A percentile compares a stretch with the other conserved stretches of the same genome.
Evolutionary conservation across 2,113 vertebrate species (phyloP).

Genomic region (Pachycephala philippinensis): DNA sequence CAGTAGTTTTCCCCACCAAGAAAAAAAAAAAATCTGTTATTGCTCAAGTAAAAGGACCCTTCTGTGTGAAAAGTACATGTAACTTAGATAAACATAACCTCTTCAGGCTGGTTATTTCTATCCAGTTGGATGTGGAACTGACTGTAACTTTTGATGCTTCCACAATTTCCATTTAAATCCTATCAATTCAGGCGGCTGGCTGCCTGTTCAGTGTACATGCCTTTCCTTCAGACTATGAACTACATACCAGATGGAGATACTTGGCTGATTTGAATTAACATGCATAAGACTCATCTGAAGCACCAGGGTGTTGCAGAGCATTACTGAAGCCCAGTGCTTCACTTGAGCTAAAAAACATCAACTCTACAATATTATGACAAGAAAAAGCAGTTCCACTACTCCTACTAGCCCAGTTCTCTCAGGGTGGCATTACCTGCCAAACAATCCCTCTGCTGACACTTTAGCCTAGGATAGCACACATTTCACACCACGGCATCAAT

Average conservation of each 20-base stretch:
- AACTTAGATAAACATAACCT: background rate
- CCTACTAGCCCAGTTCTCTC: background rate
- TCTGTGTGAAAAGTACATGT: background rate
- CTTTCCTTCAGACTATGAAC: background rate
- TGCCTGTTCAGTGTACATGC: background rate
- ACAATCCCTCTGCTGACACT: background rate
- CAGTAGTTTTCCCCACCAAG: background rate
- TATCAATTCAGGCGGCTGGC: background rate
- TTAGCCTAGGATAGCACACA: background rate
- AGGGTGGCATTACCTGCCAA: background rate
- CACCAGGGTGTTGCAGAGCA: background rate
- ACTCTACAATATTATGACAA: background rate
- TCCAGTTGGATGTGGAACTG: background rate
- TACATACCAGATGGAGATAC: background rate
- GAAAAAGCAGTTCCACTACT: background rate
- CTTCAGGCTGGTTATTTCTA: background rate
- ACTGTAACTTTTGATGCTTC: background rate
- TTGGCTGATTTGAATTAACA: background rate
- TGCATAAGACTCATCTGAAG: background rate
- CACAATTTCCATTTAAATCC: background rate
- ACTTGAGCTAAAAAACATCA: background rate
- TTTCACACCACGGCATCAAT: background rate
- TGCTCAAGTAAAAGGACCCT: background rate
- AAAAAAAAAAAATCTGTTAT: background rate
- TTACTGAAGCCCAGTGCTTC: background rate